Percentiles rank a stretch among this genome's conserved stretches.
Conservation (phyloP, 1,140 invertebrate genomes). For the Littorina saxatilis region DNA sequence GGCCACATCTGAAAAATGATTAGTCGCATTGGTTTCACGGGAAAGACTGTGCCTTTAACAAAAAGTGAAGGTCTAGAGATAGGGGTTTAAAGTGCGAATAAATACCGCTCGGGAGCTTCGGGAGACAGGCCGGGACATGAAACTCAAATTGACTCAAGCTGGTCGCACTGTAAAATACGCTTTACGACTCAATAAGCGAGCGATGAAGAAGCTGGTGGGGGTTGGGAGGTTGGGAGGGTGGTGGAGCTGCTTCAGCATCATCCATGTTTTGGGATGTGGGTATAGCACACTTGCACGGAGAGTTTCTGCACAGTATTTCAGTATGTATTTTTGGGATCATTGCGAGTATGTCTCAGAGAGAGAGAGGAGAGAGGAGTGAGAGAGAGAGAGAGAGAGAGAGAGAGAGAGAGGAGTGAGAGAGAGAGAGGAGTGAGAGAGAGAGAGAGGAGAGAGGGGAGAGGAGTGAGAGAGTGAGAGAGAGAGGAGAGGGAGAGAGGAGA, state of each 20-base stretch:
- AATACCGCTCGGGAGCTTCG: constrained; percentile 9
- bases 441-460: not conserved
- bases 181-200: constrained; percentile 1
- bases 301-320: too few species aligned
- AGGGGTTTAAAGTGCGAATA: constrained; percentile 18
- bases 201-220: not conserved
- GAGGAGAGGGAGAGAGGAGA: not conserved
- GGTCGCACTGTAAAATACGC: constrained; percentile 21
- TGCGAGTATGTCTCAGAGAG: not conserved
- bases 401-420: not conserved
- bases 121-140: constrained; percentile 26
- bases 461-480: too few species aligned
- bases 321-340: too few species aligned
- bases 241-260: too few species aligned
- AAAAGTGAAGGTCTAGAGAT: constrained; percentile 25
- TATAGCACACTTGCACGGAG: too few species aligned
- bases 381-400: not conserved
- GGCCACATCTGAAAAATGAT: too few species aligned
- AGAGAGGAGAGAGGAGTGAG: not conserved
- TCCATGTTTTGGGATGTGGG: too few species aligned
- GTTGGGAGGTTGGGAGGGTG: too few species aligned
- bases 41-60: too few species aligned
- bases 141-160: constrained; percentile 37
- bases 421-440: not conserved
- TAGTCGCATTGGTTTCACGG: too few species aligned